phyloP scores from a whole-genome alignment of 2,888 invertebrate species.

The Calameuta filiformis region DNA sequence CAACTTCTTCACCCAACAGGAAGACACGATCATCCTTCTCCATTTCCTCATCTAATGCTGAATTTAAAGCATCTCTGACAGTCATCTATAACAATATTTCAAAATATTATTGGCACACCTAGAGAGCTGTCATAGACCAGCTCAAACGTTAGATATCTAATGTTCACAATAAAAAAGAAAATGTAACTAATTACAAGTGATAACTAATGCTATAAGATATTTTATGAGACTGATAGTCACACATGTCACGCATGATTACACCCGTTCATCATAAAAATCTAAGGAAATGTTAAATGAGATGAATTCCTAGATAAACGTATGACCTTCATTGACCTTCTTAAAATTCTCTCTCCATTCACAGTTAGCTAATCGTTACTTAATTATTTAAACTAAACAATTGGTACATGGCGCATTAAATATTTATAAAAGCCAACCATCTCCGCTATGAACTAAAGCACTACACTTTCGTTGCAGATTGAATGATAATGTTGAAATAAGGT shows the following conservation, averaged over 20 bases:
- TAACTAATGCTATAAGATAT: neutral
- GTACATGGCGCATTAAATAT: neutral
- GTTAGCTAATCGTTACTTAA: constrained; percentile 30
- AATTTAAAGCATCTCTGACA: constrained; percentile 96
- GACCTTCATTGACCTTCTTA: constrained; percentile 41
- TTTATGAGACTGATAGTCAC: neutral
- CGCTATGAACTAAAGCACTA: neutral
- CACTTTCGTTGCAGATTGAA: neutral
- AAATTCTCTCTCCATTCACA: neutral
- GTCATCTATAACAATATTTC: constrained; percentile 78
- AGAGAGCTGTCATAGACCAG: neutral
- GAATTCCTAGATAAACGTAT: constrained; percentile 23
- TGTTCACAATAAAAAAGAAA: neutral
- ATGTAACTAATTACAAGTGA: constrained; percentile 3
- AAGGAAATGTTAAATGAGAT: constrained; percentile 2
- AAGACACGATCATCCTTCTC: constrained; percentile 91
- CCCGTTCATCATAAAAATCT: constrained; percentile 7
- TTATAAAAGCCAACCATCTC: constrained; percentile 3
- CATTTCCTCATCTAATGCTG: constrained; percentile 97
- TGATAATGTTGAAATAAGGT: constrained; percentile 13
- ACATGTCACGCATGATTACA: neutral
- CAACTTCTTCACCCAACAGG: constrained; percentile 96
- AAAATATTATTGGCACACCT: neutral
- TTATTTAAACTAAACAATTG: constrained; percentile 17
- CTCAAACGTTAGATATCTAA: neutral